phyloP scores from a whole-genome alignment of 2,113 vertebrate species.

The Hypomesus transpacificus region DNA sequence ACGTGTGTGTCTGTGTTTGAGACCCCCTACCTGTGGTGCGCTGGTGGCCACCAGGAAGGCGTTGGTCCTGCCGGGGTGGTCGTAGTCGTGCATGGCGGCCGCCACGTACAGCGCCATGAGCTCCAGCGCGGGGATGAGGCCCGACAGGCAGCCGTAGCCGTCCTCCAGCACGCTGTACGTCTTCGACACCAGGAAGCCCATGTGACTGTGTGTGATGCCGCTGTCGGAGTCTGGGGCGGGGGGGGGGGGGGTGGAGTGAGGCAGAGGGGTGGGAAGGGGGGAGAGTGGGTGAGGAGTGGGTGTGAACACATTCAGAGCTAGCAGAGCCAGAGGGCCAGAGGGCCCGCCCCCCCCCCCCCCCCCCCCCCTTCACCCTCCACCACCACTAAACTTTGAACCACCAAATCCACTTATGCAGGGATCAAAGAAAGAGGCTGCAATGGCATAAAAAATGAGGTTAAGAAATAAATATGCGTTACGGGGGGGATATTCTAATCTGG shows the following conservation, averaged over 20 bases:
- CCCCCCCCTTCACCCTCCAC: not conserved
- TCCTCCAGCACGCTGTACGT: conserved; percentile 81
- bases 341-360: too few relatives aligned
- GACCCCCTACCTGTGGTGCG: conserved; percentile 77
- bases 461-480: conserved; percentile 44
- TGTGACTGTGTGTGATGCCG: conserved; percentile 86
- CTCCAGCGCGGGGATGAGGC: conserved; percentile 95
- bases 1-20: too few relatives aligned
- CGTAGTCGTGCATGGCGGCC: conserved; percentile 98
- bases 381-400: conserved; percentile 3
- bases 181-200: conserved; percentile 91
- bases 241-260: conserved; percentile 1
- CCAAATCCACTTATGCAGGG: conserved; percentile 54
- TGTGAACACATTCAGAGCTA: too few relatives aligned
- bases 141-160: conserved; percentile 87
- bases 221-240: conserved; percentile 83
- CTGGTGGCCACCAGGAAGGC: conserved; percentile 96
- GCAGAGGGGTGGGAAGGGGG: not conserved
- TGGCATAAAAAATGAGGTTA: conserved; percentile 61
- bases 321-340: too few relatives aligned
- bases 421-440: conserved; percentile 57
- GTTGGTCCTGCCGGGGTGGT: conserved; percentile 95
- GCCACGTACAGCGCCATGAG: conserved; percentile 98
- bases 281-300: not conserved
- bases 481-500: conserved; percentile 57